Evolutionary conservation across 1,140 invertebrate species (phyloP).

Genomic region (Drosophila chauvacae): DNA sequence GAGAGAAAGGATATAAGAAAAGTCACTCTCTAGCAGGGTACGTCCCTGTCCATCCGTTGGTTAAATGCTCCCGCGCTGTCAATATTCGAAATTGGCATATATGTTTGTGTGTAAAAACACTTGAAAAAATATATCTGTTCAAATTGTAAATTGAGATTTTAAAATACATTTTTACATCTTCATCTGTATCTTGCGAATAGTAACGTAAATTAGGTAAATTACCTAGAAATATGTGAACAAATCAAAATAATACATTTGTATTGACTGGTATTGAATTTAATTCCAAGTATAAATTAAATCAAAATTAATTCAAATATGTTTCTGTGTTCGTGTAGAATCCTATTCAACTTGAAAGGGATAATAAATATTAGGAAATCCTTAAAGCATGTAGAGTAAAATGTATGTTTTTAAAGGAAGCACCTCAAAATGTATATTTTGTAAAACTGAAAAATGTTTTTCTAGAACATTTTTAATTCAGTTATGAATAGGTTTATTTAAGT

Average conservation of each 20-base stretch:
- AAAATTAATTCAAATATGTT: too few relatives aligned
- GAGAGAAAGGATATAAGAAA: slow-evolving; percentile 46
- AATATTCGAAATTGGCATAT: slow-evolving; percentile 67
- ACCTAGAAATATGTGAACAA: too few relatives aligned
- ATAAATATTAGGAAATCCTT: neutral
- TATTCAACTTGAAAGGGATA: too few relatives aligned
- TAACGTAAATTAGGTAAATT: too few relatives aligned
- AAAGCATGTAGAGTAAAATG: neutral
- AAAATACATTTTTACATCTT: neutral
- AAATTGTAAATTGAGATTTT: neutral
- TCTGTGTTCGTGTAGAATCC: too few relatives aligned
- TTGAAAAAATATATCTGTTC: neutral
- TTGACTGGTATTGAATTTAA: too few relatives aligned
- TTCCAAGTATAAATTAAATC: too few relatives aligned
- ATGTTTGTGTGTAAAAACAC: slow-evolving; percentile 11
- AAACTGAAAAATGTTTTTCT: neutral
- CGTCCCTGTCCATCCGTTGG: slow-evolving; percentile 45
- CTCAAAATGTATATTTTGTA: neutral
- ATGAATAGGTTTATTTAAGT: neutral
- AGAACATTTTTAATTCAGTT: neutral
- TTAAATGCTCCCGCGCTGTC: slow-evolving; percentile 74
- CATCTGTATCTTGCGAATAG: too few relatives aligned
- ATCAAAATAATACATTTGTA: too few relatives aligned
- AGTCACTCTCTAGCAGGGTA: slow-evolving; percentile 49
- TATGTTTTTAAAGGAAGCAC: too few relatives aligned